Percentiles rank a stretch among this genome's conserved stretches.
Evolutionary conservation across 2,113 vertebrate genomes (phyloP).

Genomic region (Indicator indicator): DNA sequence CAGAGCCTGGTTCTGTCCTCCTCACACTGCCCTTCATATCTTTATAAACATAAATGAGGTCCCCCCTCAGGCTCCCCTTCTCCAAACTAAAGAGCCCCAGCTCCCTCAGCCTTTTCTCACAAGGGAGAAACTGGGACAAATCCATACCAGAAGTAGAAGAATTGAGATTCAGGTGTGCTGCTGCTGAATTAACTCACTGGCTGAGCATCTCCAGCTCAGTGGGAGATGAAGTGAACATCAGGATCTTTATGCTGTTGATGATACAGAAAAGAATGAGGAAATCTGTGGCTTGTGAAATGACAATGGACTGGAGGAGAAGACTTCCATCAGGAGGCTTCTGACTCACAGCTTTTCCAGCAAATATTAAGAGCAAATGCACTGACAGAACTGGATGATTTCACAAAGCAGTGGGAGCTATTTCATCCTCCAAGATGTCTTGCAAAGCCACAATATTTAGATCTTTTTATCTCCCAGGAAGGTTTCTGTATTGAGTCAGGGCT

Average conservation of each 20-base stretch:
- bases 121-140: slow-evolving; percentile 9
- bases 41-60: too few species aligned
- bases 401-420: background rate
- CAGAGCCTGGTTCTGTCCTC: too few species aligned
- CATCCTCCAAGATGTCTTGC: background rate
- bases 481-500: background rate
- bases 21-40: too few species aligned
- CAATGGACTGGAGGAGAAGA: background rate
- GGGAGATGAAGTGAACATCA: background rate
- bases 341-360: background rate
- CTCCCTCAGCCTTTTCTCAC: too few species aligned
- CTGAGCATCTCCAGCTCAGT: background rate
- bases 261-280: background rate
- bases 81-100: too few species aligned
- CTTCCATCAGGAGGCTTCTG: background rate
- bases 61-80: too few species aligned
- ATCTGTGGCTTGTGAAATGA: slow-evolving; percentile 12
- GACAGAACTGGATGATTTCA: background rate
- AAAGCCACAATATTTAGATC: background rate
- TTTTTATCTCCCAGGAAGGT: background rate
- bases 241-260: background rate
- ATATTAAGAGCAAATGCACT: background rate
- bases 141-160: slow-evolving; percentile 1
- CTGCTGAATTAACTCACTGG: slow-evolving; percentile 9
- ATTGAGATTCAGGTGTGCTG: slow-evolving; percentile 35